Base-by-base conservation (phyloP, 2,113 vertebrate species). In the Nothocercus julius region DNA sequence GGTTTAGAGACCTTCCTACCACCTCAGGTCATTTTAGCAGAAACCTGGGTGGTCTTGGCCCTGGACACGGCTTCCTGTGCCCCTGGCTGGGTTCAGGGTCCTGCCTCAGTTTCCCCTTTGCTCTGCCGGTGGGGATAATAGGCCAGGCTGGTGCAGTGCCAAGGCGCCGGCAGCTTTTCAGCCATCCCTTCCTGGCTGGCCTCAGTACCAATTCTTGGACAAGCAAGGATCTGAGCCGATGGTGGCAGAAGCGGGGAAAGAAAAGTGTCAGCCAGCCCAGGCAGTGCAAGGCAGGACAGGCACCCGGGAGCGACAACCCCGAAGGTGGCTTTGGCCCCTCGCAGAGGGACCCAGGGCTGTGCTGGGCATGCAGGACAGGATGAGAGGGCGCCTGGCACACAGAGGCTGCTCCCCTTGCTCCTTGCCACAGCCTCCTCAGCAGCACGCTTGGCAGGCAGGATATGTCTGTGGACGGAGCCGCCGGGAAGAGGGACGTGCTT, bases 391-490 rank as follows among this genome's bases (percentile, higher is more conserved):
- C 27, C 54, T 30, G 54, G 28, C 54, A 56, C 54, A 30, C 27
- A 56, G 27, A 14, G 59, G n/a, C 21, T n/a, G 59, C 34, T 20
- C 38, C 28, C 28, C 53, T 85, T 2, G 0, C 15, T 81, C 5
- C 20, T 22, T 14, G 0, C 20, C 0, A 0, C 22, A 10, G 45
- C 9, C 40, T 38, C 4, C 3, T 69, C 28, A 28, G 28, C 28
- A 16, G 19, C 24, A n/a, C 13, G 11, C 4, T 13, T 2, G 2
- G 8, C 42, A 22, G 42, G 21, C 47, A 42, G 9, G 7, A 30
- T 15, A 34, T 51, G 28, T 78, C n/a, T 0, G 0, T 79, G 79
- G 34, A 36, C 1, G 13, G 54, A 56, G 28, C 54, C 28, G 15
- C 54, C 54, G 15, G 54, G 28, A 30, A 56, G 54, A 30, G 7